These are phyloP conservation scores for Lasioglossum vierecki DNA, from an alignment of 2,888 invertebrate species.

Conservation along the genomic window DNA sequence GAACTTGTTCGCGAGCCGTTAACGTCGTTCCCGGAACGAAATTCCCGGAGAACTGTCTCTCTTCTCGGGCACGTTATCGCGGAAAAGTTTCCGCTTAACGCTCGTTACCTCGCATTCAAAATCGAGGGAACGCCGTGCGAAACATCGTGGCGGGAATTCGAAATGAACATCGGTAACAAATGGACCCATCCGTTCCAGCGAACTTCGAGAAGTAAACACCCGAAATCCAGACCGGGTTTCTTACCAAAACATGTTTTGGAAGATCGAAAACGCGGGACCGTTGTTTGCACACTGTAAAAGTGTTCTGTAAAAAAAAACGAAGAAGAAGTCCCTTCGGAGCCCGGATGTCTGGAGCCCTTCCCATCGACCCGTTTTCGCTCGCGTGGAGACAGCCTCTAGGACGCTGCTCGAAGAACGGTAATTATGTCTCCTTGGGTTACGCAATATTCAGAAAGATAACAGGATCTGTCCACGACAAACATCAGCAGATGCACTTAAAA, in stretches of 20 bases:
- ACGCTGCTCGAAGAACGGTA: not conserved
- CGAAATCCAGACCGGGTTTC: not conserved
- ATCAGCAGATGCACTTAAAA: not conserved
- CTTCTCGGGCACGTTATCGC: not conserved
- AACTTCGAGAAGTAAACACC: not conserved
- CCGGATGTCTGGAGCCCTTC: slow-evolving; percentile 74
- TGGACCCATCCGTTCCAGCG: slow-evolving; percentile 65
- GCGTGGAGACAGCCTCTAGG: not conserved
- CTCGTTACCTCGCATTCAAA: slow-evolving; percentile 1
- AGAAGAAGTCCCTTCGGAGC: not conserved
- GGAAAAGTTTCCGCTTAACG: not conserved
- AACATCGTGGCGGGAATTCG: not conserved
- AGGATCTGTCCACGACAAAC: not conserved
- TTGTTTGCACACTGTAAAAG: not conserved
- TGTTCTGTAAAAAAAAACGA: not conserved
- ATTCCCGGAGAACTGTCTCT: not conserved
- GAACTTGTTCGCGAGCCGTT: not conserved
- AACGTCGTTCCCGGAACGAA: slow-evolving; percentile 3
- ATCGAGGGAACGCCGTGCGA: not conserved
- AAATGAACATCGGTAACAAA: not conserved
- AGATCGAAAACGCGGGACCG: not conserved
- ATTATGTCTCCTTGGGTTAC: not conserved
- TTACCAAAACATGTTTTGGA: not conserved
- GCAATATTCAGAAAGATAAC: not conserved
- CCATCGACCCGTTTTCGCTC: slow-evolving; percentile 69